Conservation (phyloP, 2,888 invertebrate species). For the Hirtodrosophila alboralis region DNA sequence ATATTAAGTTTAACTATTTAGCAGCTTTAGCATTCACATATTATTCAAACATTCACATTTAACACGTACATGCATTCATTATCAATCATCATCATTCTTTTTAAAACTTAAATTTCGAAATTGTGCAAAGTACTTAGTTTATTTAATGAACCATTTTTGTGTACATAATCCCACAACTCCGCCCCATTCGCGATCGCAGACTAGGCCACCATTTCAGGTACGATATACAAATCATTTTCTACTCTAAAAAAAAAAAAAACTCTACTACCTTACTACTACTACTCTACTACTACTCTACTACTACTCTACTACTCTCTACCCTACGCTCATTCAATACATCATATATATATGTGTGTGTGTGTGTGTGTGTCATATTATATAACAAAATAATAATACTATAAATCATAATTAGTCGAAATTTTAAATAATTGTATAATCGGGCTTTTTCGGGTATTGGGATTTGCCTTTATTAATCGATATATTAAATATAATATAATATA, state of each 20-base stretch:
- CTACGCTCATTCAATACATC: slow-evolving; percentile 48
- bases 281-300: too few species aligned
- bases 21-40: slow-evolving; percentile 45
- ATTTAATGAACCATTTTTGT: slow-evolving; percentile 78
- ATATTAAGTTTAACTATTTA: slow-evolving; percentile 23
- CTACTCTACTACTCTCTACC: slow-evolving; percentile 40
- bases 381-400: slow-evolving; percentile 15
- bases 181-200: slow-evolving; percentile 82
- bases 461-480: too few species aligned
- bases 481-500: too few species aligned
- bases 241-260: too few species aligned
- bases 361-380: slow-evolving; percentile 5
- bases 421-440: neutral
- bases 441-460: neutral
- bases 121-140: slow-evolving; percentile 74
- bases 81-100: slow-evolving; percentile 42
- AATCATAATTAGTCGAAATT: slow-evolving; percentile 11
- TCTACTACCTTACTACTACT: slow-evolving; percentile 50
- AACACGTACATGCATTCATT: slow-evolving; percentile 46
- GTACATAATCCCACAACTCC: slow-evolving; percentile 80
- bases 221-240: slow-evolving; percentile 81
- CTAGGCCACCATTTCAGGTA: slow-evolving; percentile 84
- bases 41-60: slow-evolving; percentile 29
- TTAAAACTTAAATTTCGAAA: slow-evolving; percentile 68
- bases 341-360: slow-evolving; percentile 32